These are phyloP conservation scores for Paedocypris micromegethes DNA, from an alignment of 2,797 vertebrate genomes.

Conservation along the genomic window DNA sequence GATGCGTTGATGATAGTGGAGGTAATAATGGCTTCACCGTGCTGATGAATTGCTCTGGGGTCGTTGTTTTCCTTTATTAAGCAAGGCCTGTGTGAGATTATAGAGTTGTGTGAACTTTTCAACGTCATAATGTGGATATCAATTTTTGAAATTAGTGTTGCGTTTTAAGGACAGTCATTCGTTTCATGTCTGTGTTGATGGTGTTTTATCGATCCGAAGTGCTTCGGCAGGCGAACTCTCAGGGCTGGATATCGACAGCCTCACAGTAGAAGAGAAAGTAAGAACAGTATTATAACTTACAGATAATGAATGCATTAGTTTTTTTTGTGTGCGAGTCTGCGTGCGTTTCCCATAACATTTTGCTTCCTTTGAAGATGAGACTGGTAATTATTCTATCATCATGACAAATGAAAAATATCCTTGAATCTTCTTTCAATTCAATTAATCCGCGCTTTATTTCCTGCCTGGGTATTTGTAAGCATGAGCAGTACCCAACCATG, in stretches of 20 bases:
- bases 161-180: conserved; percentile 13
- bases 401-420: conserved; percentile 48
- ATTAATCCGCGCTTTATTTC: conserved; percentile 47
- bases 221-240: conserved; percentile 9
- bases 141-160: conserved; percentile 6
- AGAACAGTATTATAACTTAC: conserved; percentile 20
- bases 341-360: conserved; percentile 42
- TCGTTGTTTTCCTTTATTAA: too few species aligned
- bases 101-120: too few species aligned
- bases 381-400: conserved; percentile 48
- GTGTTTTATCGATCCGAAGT: conserved; percentile 12
- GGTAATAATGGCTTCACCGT: background rate
- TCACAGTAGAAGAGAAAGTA: conserved; percentile 12
- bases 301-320: conserved; percentile 35
- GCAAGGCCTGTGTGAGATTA: too few species aligned
- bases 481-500: conserved; percentile 48
- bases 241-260: background rate
- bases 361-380: conserved; percentile 46
- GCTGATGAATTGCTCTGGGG: too few species aligned
- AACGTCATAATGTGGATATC: background rate
- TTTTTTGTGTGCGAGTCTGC: background rate
- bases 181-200: conserved; percentile 29
- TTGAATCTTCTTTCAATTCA: conserved; percentile 43
- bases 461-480: conserved; percentile 45
- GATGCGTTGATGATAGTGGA: background rate